Conservation (phyloP, 2,888 invertebrate species). For the Tricholauxania praeusta region DNA sequence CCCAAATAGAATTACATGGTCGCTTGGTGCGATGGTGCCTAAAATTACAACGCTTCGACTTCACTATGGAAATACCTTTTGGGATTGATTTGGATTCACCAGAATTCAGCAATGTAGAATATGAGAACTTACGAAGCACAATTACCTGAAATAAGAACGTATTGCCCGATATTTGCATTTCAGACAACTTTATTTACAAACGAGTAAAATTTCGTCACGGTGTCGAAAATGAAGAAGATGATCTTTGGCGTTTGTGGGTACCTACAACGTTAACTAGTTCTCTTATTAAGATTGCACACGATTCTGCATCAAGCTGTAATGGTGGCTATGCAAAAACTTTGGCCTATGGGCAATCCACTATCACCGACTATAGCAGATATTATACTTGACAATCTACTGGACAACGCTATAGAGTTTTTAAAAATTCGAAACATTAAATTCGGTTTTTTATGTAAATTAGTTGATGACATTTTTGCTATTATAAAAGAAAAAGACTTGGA, state of each 20-base stretch:
- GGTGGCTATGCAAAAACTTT: conserved; percentile 40
- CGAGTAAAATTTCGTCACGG: neutral
- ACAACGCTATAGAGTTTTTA: no score
- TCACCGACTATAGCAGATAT: no score
- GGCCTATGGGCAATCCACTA: no score
- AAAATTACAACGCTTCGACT: conserved; percentile 49
- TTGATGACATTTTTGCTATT: no score
- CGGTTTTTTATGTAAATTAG: no score
- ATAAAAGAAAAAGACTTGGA: no score
- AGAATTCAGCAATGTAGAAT: neutral
- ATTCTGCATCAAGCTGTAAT: conserved; percentile 25
- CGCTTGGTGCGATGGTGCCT: conserved; percentile 49
- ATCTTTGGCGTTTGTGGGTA: conserved; percentile 24
- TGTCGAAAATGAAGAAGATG: no score
- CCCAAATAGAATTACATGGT: conserved; percentile 50
- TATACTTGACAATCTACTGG: no score
- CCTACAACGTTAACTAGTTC: neutral
- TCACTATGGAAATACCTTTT: conserved; percentile 1
- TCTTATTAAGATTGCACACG: conserved; percentile 2
- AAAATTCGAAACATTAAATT: no score
- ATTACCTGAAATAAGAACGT: neutral
- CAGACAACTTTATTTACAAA: conserved; percentile 4
- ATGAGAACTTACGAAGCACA: neutral
- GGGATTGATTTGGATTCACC: conserved; percentile 10
- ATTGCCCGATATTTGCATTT: conserved; percentile 6